Base-by-base conservation (phyloP, 1,140 invertebrate species). In the Tetramorium alpestre region DNA sequence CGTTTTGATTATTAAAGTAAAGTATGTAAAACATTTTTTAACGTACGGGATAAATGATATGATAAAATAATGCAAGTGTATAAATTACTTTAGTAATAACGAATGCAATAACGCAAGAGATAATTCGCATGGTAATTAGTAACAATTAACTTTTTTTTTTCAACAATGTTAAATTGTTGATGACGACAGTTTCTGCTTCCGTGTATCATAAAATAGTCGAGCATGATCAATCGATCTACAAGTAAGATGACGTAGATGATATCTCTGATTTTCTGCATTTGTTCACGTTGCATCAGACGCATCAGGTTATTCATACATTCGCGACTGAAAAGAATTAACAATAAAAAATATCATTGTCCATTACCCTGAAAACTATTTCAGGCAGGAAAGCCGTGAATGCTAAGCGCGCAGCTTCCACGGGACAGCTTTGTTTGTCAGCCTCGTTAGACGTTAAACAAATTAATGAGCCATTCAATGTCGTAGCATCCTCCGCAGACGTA, bases 321-420 rank as follows among this genome's bases (percentile, higher is more conserved):
- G 18, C 69, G 41, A 73, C 18, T 22, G 58, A 47, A 18, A 72
- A 33, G 78, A 16, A 72, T 58, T 22, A 47, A 13, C 13, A 22
- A 44, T 22, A 72, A 60, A 69, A 75, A 81, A 82, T 41, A 25
- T 47, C 54, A 47, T 38, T n/a, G 65, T 22, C 69, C 11, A 58
- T 82, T 82, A 82, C 22, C 33, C 62, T 81, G 41, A 44, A 69
- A 81, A 81, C 49, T 81, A 81, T 80, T 80, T 67, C 44, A 80
- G 8, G 4, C 62, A 41, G 28, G 47, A 18, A 25, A 80, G 77
- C 33, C 38, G 58, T 33, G 65, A 56, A 81, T 70, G 54, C 22
- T 28, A 25, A 81, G 44, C 51, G 44, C 51, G 25, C 49, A 38
- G 13, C 51, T 54, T 73, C 70, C 25, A 22, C 47, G 67, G 16